Evolutionary conservation across 2,888 invertebrate genomes (phyloP), one percentile per base, ranked within the genome.

Genomic region (Loripinus fragilis): DNA sequence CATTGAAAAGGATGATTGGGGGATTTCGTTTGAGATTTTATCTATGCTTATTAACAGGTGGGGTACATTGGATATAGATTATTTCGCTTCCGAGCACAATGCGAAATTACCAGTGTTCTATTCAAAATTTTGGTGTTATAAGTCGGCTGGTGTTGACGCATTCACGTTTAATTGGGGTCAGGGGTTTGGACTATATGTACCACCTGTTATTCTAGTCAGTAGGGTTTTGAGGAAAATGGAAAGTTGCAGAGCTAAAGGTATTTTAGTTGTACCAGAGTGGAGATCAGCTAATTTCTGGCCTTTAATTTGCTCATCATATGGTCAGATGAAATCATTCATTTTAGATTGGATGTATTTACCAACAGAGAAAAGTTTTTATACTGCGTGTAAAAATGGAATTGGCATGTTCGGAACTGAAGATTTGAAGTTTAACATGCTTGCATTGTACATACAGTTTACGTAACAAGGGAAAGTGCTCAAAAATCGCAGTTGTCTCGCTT

Each of bases 201-300:
- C 81, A 0, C 76, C 78, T 8, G 60, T 75, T 25, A 45, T 41
- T 28, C 25, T 74, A 25, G 68, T 76, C 8, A 2, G 66, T 8
- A 69, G 45, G 55, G 80, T 77, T 25, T 35, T 81, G 55, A 60
- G 45, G 45, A 77, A 77, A 71, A 81, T 75, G 72, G 20, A 25
- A 17, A 23, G 1, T 66, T 41, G 64, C 71, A n/a, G 35, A 42
- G 70, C 78, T 20, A 0, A 17, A 23, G 75, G 78, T 50, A 64
- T 74, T 20, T 41, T 80, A 23, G 30, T 80, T 70, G 65, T 80
- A 10, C 76, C 76, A 8, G 42, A 66, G 10, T 80, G 80, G 80
- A 71, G 48, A 33, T 80, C 80, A 10, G 80, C 76, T n/a, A 55
- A n/a, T 42, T 70, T 67, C 33, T 76, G 76, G 76, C 73, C 80